Base-by-base conservation (phyloP, 2,888 invertebrate genomes). In the Coronaproctus castanopsis region DNA sequence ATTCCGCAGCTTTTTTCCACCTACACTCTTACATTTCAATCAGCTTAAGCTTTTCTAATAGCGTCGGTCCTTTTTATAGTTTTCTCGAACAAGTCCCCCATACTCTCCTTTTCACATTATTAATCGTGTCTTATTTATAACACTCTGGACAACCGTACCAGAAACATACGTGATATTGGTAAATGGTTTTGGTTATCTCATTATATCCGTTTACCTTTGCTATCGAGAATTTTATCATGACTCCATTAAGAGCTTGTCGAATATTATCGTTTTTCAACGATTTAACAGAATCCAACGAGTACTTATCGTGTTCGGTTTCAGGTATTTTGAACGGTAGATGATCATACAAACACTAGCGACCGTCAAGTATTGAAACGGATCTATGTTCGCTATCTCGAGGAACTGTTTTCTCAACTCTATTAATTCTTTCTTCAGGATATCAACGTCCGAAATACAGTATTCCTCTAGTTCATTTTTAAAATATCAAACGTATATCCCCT, bases 311-410 rank as follows among this genome's bases (percentile, higher is more conserved):
- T 14, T 14, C 14, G 36, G 36, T 36, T 36, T 21, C 21, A 58
- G 22, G 50, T 62, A 62, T 57, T 64, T 63, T 54, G 61, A 63
- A 48, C 63, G 60, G 58, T 61, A 64, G n/a, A 61, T 58, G 36
- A 57, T 58, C 58, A 58, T 67, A 56, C 68, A 69, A 2, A 67
- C 66, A 10, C 62, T 60, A 8, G 65, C 64, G 10, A 66, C 64
- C 0, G 68, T 68, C 1, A 58, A 58, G 8, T 65, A 63, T 56
- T 68, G 54, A 57, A 70, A 69, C 1, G 67, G 67, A 21, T 65
- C 65, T 1, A 68, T 67, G 20, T 62, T 62, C 0, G 62, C 63
- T n/a, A 58, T 61, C 10, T 59, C 53, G 1, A 68, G 24, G 23
- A 69, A 61, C 2, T 58, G 57, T 52, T 65, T 50, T 49, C 68